Evolutionary conservation across 1,140 invertebrate genomes (phyloP).

Genomic region (Drosophila seguyi): DNA sequence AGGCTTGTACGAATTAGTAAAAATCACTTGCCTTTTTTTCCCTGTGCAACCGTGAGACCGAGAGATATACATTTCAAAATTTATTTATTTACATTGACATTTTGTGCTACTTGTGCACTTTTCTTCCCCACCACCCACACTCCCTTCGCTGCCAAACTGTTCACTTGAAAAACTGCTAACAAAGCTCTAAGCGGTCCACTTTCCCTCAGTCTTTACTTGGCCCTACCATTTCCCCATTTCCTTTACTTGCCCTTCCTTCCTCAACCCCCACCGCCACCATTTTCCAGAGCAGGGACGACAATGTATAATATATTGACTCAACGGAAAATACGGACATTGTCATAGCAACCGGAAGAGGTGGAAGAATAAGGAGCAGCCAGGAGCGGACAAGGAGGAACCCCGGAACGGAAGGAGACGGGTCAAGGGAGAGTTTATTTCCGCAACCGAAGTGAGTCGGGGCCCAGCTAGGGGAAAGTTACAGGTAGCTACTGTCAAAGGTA

Average conservation of each 20-base stretch:
- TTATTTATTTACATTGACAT: conserved; percentile 83
- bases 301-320: conserved; percentile 82
- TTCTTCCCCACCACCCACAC: conserved; percentile 14
- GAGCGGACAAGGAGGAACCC: conserved; percentile 18
- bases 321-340: conserved; percentile 81
- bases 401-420: conserved; percentile 68
- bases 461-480: conserved; percentile 13
- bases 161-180: conserved; percentile 78
- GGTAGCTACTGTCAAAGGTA: conserved; percentile 3
- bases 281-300: conserved; percentile 59
- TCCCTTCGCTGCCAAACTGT: conserved; percentile 11
- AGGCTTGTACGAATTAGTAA: background rate
- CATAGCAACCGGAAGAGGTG: conserved; percentile 71
- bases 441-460: conserved; percentile 65
- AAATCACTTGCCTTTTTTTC: background rate
- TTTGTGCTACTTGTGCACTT: conserved; percentile 81
- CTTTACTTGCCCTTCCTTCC: background rate
- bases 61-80: conserved; percentile 77
- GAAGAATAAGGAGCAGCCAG: conserved; percentile 15
- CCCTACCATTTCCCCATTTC: background rate
- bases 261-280: background rate
- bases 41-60: conserved; percentile 24
- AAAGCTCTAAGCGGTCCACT: conserved; percentile 78
- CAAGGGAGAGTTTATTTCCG: conserved; percentile 80
- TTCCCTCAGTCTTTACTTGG: conserved; percentile 23